Evolutionary conservation across 1,140 invertebrate genomes (phyloP).

Genomic region (Chionoecetes opilio): DNA sequence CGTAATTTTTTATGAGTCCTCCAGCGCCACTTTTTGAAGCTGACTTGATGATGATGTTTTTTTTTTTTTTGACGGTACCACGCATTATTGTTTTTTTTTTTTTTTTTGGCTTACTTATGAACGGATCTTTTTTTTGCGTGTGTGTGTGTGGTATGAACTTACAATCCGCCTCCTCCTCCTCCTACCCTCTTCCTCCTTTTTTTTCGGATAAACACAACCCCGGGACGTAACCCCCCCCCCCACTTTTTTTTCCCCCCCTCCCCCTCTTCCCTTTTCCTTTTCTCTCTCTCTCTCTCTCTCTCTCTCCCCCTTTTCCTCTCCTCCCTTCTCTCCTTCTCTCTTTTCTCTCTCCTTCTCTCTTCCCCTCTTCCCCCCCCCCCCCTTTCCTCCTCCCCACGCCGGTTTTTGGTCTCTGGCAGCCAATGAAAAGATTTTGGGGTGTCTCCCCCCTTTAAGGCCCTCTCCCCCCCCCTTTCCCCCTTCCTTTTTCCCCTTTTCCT

Average conservation of each 20-base stretch:
- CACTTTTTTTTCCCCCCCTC: not conserved
- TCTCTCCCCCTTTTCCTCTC: not conserved
- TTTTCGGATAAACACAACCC: too few relatives aligned
- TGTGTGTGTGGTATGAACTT: too few relatives aligned
- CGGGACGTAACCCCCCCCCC: not conserved
- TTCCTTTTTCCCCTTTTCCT: not conserved
- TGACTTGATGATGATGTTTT: too few relatives aligned
- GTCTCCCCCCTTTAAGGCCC: conserved; percentile 12
- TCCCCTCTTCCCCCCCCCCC: not conserved
- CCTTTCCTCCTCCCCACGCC: not conserved
- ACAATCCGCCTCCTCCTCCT: not conserved
- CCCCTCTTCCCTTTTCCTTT: not conserved
- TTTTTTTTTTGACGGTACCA: too few relatives aligned
- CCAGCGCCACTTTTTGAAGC: too few relatives aligned
- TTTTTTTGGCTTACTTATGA: too few relatives aligned
- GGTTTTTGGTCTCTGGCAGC: not conserved
- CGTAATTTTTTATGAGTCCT: too few relatives aligned
- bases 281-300: not conserved
- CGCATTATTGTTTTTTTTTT: too few relatives aligned
- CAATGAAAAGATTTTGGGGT: not conserved
- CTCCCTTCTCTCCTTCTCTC: not conserved
- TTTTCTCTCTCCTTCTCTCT: not conserved
- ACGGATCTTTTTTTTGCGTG: too few relatives aligned
- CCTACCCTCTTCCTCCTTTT: not conserved
- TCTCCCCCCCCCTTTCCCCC: not conserved